Conservation (phyloP, 2,113 vertebrate genomes). For the Phaethon lepturus region DNA sequence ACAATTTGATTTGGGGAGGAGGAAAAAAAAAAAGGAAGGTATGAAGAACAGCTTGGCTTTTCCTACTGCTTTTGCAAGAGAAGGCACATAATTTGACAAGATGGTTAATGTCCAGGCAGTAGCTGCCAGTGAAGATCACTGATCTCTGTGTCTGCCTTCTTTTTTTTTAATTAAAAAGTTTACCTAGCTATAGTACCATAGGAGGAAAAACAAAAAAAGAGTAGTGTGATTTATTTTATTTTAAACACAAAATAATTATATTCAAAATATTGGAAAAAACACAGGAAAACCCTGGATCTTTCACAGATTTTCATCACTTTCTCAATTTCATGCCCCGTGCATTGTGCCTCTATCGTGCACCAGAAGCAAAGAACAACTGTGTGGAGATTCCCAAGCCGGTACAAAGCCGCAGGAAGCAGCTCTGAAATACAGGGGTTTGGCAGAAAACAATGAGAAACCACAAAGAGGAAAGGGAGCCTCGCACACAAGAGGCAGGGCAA, state of each 20-base stretch:
- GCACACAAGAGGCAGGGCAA: background rate
- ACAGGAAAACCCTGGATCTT: background rate
- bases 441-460: constrained; percentile 7
- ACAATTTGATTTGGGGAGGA: background rate
- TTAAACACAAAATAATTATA: background rate
- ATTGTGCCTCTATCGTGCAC: background rate
- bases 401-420: constrained; percentile 4
- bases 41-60: background rate
- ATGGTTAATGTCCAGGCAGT: background rate
- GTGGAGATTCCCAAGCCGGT: background rate
- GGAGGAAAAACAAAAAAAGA: no score
- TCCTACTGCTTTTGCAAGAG: background rate
- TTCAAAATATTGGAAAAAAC: background rate
- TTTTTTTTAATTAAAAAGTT: background rate
- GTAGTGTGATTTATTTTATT: background rate
- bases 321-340: background rate
- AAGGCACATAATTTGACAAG: accelerated
- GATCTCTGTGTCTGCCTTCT: background rate
- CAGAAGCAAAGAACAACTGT: background rate
- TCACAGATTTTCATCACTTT: background rate
- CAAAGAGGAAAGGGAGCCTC: background rate
- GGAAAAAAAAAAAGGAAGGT: background rate
- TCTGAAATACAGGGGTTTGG: background rate
- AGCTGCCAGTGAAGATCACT: background rate
- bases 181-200: background rate